Evolutionary conservation across 2,113 vertebrate genomes (phyloP), one percentile per base, ranked within the genome.

Genomic region (Eclectus roratus): DNA sequence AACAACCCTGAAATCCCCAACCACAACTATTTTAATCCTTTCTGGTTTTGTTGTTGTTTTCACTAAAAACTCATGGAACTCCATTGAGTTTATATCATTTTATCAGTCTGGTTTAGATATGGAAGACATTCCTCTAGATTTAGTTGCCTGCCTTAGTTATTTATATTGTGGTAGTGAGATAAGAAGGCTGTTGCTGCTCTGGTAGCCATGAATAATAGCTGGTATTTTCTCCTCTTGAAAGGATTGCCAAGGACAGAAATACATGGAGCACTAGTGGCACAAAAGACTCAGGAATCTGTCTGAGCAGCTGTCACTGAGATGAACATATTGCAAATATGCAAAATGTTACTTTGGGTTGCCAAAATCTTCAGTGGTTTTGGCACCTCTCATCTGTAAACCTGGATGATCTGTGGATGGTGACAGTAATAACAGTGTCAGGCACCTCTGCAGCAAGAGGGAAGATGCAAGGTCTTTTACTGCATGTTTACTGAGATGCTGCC

Each of bases 121-220:
- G 64, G 74, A 91, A 70, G 17, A 33, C 39, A 52, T 84, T 93
- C 39, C 72, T 69, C 58, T 74, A 58, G 64, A 79, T 64, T 91
- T 73, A 70, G 78, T 18, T 88, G 91, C 69, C 29, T 86, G 77
- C 39, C 44, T 94, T 65, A 91, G 85, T 84, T 73, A 74, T 95
- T 95, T 94, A 84, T 95, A 88, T 80, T 13, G 83, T 52, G 60
- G 71, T 27, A 63, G 77, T n/a, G 70, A 68, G 63, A 70, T 94
- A 88, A 88, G 81, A 93, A 93, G 93, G 69, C 60, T 91, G 66
- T 41, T 87, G 82, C 58, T 90, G 79, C 56, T 68, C 74, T 73
- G 49, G 78, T 95, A 93, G 63, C 96, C 96, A 96, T 93, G 86
- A 97, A 79, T 90, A 97, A 95, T 97, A 98, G 96, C 97, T 98